Conservation (phyloP, 1,140 invertebrate genomes). For the Myzus persicae region DNA sequence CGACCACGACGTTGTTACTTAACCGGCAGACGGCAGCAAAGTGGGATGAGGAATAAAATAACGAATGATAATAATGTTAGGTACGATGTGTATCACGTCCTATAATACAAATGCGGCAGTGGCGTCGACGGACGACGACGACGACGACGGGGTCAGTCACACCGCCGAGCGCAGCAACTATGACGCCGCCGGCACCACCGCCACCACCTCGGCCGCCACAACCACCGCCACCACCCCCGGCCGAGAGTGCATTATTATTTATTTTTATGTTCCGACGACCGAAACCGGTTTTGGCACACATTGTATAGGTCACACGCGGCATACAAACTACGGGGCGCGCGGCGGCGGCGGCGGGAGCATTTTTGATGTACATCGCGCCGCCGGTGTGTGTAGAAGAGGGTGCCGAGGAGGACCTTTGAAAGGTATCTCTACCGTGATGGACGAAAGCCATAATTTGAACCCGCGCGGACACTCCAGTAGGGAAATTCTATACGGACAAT, state of each 20-base stretch:
- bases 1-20: not conserved
- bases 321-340: not conserved
- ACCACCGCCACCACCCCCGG: not conserved
- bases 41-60: not conserved
- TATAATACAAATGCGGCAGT: not conserved
- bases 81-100: not conserved
- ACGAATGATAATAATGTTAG: not conserved
- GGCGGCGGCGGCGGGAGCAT: not conserved
- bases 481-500: too few relatives aligned
- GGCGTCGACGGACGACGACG: not conserved
- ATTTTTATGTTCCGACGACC: not conserved
- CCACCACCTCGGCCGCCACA: not conserved
- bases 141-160: constrained; percentile 39
- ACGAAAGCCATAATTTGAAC: not conserved
- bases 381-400: not conserved
- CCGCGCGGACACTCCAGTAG: not conserved
- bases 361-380: not conserved
- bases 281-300: constrained; percentile 45
- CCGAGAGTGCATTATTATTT: constrained; percentile 32
- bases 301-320: constrained; percentile 40
- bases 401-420: not conserved
- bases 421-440: not conserved
- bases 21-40: not conserved
- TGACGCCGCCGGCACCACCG: not conserved
- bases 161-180: constrained; percentile 31